Conservation (phyloP, 2,888 invertebrate genomes). For the Hololepta plana region DNA sequence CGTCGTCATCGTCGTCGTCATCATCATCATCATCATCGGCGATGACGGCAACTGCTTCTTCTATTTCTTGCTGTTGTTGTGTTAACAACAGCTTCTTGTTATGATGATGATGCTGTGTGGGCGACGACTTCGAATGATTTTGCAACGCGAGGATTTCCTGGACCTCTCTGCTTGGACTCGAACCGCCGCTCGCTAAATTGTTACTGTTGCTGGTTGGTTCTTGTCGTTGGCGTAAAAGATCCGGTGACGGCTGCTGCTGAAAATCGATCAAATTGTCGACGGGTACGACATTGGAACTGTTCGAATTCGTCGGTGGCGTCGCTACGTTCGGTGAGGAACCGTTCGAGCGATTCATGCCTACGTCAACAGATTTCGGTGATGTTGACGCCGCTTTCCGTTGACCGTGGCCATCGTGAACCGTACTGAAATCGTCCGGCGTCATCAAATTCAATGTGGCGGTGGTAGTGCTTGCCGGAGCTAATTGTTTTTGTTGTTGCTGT, state of each 20-base stretch:
- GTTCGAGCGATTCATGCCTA: too few species aligned
- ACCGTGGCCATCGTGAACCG: slow-evolving; percentile 32
- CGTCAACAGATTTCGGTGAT: too few species aligned
- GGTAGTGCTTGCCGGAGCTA: background rate
- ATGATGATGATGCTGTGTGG: background rate
- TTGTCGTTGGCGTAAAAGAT: slow-evolving; percentile 11
- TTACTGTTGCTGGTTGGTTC: slow-evolving; percentile 17
- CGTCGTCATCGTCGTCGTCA: slow-evolving; percentile 13
- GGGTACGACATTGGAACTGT: too few species aligned
- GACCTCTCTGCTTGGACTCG: slow-evolving; percentile 79
- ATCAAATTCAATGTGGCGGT: slow-evolving; percentile 45
- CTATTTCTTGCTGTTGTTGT: too few species aligned
- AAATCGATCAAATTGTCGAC: slow-evolving; percentile 20
- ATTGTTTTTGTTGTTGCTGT: slow-evolving; percentile 22
- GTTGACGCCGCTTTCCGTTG: slow-evolving; percentile 22
- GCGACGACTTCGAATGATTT: slow-evolving; percentile 20
- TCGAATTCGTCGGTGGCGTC: too few species aligned
- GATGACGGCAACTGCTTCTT: too few species aligned
- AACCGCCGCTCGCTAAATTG: slow-evolving; percentile 58
- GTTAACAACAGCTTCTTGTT: too few species aligned
- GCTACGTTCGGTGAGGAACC: slow-evolving; percentile 11
- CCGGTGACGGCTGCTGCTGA: slow-evolving; percentile 10
- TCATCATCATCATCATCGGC: too few species aligned
- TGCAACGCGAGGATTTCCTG: slow-evolving; percentile 67
- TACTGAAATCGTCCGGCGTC: slow-evolving; percentile 75